phyloP scores from a whole-genome alignment of 2,797 vertebrate species.

The Peromyscus attwateri region DNA sequence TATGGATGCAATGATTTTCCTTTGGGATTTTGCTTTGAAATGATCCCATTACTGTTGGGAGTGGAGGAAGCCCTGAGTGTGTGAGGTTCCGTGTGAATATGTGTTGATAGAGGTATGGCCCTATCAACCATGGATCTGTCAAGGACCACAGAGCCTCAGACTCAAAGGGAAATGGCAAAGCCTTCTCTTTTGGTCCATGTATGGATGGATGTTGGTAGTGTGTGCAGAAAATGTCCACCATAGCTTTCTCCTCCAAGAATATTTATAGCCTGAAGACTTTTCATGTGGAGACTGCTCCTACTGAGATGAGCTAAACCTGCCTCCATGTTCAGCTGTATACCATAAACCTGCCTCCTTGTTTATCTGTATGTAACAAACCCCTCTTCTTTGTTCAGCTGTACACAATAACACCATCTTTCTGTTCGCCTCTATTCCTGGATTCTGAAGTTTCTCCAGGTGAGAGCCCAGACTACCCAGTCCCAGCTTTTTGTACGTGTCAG shows the following conservation, averaged over 20 bases:
- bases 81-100: not conserved
- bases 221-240: not conserved
- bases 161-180: not conserved
- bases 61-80: not conserved
- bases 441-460: not conserved
- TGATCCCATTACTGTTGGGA: not conserved
- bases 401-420: not conserved
- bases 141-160: not conserved
- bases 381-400: not conserved
- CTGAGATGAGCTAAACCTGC: not conserved
- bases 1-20: not conserved
- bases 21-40: conserved; percentile 47
- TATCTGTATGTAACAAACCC: not conserved
- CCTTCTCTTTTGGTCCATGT: not conserved
- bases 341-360: not conserved
- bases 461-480: not conserved
- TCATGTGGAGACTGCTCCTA: not conserved
- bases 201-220: not conserved
- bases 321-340: not conserved
- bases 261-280: not conserved
- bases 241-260: not conserved
- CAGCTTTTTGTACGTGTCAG: not conserved
- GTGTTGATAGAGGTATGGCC: not conserved
- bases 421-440: not conserved
- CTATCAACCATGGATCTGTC: not conserved